Conservation (phyloP, 1,140 invertebrate species). For the Ruditapes philippinarum region DNA sequence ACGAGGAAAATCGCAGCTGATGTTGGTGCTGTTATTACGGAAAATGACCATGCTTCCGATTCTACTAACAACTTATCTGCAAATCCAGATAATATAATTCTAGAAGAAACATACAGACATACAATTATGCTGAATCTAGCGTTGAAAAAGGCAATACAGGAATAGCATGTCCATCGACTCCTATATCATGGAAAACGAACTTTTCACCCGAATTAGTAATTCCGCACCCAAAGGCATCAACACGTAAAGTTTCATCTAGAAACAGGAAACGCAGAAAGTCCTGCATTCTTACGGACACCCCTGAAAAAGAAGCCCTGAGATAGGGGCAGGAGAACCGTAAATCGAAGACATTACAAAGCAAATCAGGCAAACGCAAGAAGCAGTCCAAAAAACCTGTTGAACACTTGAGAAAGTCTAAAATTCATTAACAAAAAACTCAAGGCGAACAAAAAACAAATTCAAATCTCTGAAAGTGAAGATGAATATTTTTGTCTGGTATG, state of each 20-base stretch:
- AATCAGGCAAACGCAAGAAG: not conserved
- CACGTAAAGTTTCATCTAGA: not conserved
- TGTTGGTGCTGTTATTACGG: not conserved
- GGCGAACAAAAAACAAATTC: not conserved
- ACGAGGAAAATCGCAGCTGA: not conserved
- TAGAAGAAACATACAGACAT: not conserved
- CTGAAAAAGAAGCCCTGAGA: conserved; percentile 9
- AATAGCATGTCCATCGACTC: not conserved
- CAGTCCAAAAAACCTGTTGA: not conserved
- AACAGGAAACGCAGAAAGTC: conserved; percentile 21
- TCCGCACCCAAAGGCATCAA: not conserved
- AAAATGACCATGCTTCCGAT: not conserved
- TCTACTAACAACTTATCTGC: not conserved
- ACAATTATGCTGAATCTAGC: not conserved
- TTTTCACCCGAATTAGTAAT: not conserved
- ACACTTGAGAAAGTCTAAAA: not conserved
- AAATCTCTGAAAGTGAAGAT: not conserved
- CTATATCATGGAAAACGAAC: not conserved
- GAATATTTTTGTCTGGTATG: conserved; percentile 18
- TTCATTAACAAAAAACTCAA: not conserved
- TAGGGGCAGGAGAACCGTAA: conserved; percentile 2
- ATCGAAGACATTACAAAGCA: not conserved
- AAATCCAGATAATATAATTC: not conserved
- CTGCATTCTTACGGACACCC: not conserved
- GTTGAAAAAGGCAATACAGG: not conserved